phyloP scores from a whole-genome alignment of 2,888 invertebrate genomes.

The Ophion slaviceki region DNA sequence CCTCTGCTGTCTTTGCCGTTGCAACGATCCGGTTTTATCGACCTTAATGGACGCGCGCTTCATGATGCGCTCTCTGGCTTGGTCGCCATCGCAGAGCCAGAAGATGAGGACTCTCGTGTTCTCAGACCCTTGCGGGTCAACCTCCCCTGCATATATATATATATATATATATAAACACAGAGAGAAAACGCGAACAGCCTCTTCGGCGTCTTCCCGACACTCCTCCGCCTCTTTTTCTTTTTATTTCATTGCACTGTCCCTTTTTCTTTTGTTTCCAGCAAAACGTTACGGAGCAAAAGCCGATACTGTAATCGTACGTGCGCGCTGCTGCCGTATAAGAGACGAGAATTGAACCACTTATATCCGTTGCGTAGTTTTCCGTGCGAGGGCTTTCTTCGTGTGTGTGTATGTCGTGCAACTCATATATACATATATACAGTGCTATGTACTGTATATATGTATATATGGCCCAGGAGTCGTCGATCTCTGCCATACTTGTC shows the following conservation, averaged over 20 bases:
- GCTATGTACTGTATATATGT: neutral
- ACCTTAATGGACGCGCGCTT: conserved; percentile 48
- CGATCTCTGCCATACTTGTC: conserved; percentile 20
- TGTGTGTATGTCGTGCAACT: neutral
- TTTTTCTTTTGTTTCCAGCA: conserved; percentile 17
- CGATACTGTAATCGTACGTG: conserved; percentile 19
- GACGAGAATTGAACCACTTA: conserved; percentile 13
- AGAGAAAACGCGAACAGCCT: conserved; percentile 5
- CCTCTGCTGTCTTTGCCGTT: conserved; percentile 43
- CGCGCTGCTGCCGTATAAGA: conserved; percentile 22
- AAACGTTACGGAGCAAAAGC: conserved; percentile 20
- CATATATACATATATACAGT: neutral
- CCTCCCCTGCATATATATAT: neutral
- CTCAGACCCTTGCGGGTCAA: conserved; percentile 1
- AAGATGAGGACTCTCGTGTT: conserved; percentile 32
- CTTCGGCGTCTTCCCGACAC: conserved; percentile 7
- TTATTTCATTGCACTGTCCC: neutral
- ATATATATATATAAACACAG: neutral
- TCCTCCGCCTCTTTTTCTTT: neutral
- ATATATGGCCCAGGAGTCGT: conserved; percentile 2
- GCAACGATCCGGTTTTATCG: conserved; percentile 58
- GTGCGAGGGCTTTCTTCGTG: conserved; percentile 2
- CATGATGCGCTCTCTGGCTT: neutral
- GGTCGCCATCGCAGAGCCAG: conserved; percentile 17
- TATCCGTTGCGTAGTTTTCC: conserved; percentile 19